Evolutionary conservation across 2,113 vertebrate species (phyloP), one percentile per base, ranked within the genome.

Genomic region (Alexandromys fortis): DNA sequence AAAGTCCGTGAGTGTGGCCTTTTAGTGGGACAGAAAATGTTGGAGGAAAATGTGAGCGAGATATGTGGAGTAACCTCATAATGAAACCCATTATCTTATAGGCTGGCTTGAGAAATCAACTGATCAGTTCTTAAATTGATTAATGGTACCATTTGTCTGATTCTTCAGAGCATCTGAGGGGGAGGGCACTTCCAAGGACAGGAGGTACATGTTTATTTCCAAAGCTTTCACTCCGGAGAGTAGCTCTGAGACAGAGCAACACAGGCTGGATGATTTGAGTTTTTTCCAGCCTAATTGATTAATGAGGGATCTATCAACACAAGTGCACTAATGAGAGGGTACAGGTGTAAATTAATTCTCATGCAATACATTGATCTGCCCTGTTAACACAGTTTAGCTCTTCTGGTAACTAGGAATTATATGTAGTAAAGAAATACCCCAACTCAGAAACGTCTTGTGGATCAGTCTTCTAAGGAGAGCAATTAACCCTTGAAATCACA

Each of bases 401-500:
- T 65, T 42, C 92, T 5, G 79, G 7, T 42, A 83, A 91, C 65
- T 65, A 70, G 89, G 5, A 3, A 73, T 70, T 87, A 49, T 68
- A 73, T 58, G 33, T 68, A 86, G 47, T 35, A 86, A 68, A 68
- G 63, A 86, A 47, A 49, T 68, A 67, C 17, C 42, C 63, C 77
- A 38, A 88, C 38, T 75, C 77, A 94, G 68, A 91, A 83, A 63
- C n/a, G 72, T 5, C 65, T 7, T 70, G n/a, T 65, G 65, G 26
- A 89, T 67, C 75, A n/a, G 73, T 86, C 68, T 81, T 86, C 68
- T 81, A 92, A 96, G 90, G 81, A 58, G 3, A 45, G 5, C 30
- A 79, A 58, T 87, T 90, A 95, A 75, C 70, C 22, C 73, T 78
- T 72, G 58, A 63, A 93, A 87, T 90, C 75, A 94, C 30, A 94